Conservation (phyloP, 2,797 vertebrate genomes). For the Melanotaenia maccullochi region DNA sequence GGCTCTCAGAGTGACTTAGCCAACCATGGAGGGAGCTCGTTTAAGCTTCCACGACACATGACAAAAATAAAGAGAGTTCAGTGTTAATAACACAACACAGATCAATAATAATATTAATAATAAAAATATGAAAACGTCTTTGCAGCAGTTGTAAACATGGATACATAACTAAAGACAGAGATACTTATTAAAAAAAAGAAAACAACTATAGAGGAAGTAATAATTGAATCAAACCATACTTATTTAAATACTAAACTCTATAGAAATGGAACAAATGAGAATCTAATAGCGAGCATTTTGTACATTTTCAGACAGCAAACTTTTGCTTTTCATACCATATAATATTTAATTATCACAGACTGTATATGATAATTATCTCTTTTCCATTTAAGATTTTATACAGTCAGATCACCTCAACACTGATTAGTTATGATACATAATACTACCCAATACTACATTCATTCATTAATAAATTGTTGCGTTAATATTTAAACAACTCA, state of each 20-base stretch:
- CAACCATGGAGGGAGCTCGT: slow-evolving; percentile 39
- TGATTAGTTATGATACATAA: not conserved
- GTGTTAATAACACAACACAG: slow-evolving; percentile 6
- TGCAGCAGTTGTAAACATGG: not conserved
- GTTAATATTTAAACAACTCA: not conserved
- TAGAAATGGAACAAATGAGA: not conserved
- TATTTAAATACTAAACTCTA: not conserved
- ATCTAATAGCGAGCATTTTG: not conserved
- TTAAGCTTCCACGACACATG: slow-evolving; percentile 36
- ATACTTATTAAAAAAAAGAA: not conserved
- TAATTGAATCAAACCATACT: not conserved
- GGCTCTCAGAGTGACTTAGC: slow-evolving; percentile 69
- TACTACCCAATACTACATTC: not conserved
- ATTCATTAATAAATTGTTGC: not conserved
- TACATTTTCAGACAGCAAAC: not conserved
- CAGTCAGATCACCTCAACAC: no score
- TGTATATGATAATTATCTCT: no score
- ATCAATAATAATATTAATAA: not conserved
- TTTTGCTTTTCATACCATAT: no score
- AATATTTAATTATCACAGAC: no score
- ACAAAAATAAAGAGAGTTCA: slow-evolving; percentile 7
- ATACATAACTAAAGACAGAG: not conserved
- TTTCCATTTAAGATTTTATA: no score
- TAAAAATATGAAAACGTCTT: not conserved
- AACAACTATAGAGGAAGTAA: no score